phyloP scores from a whole-genome alignment of 2,888 invertebrate species.

The Brachypalpus laphriformis region DNA sequence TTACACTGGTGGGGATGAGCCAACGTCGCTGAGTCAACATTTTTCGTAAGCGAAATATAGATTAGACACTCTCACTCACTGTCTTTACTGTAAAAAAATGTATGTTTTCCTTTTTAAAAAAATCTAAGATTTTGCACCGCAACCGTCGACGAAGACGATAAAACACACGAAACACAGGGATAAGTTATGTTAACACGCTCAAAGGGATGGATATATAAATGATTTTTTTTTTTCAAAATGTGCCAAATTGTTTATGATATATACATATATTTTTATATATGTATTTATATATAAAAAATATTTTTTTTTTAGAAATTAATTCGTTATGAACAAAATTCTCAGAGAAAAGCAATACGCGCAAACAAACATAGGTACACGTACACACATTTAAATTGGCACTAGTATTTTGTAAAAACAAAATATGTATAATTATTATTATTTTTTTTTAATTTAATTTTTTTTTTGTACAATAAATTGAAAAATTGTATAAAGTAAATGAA shows the following conservation, averaged over 20 bases:
- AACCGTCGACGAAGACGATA: conserved; percentile 69
- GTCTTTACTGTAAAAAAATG: conserved; percentile 33
- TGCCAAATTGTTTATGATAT: conserved; percentile 67
- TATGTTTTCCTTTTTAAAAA: conserved; percentile 24
- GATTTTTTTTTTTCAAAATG: conserved; percentile 50
- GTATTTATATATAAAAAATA: conserved; percentile 10
- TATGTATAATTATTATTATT: conserved; percentile 5
- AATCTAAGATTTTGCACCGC: conserved; percentile 66
- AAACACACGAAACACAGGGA: conserved; percentile 69
- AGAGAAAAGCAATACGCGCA: conserved; percentile 58
- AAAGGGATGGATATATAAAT: conserved; percentile 47
- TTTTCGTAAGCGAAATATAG: conserved; percentile 78
- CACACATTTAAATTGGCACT: conserved; percentile 54
- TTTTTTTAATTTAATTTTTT: background rate
- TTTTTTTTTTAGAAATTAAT: conserved; percentile 30
- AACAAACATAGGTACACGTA: background rate
- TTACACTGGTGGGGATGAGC: conserved; percentile 76
- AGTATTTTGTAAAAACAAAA: conserved; percentile 56
- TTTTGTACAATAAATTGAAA: background rate
- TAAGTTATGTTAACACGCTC: conserved; percentile 45
- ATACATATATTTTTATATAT: conserved; percentile 22
- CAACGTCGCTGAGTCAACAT: conserved; percentile 80
- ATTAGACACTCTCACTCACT: conserved; percentile 12
- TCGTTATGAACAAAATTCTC: conserved; percentile 55
- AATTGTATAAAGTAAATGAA: conserved; percentile 63